These are phyloP conservation scores for Muscina levida DNA, from an alignment of 2,888 invertebrate species.

Conservation along the genomic window DNA sequence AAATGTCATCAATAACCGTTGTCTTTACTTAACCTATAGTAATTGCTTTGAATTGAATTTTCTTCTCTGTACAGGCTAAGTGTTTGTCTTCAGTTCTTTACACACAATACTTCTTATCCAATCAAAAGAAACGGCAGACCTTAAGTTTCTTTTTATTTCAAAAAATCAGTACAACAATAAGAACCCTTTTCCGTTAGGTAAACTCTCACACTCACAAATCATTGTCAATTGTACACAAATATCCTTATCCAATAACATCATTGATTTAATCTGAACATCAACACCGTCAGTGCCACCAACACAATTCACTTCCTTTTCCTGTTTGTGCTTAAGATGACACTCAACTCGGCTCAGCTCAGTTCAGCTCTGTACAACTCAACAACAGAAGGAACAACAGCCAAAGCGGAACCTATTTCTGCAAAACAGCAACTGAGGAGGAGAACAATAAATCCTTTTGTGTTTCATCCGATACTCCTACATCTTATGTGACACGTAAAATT, in stretches of 20 bases:
- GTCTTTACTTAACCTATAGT: too few relatives aligned
- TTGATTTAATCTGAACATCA: slow-evolving; percentile 13
- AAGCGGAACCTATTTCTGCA: slow-evolving; percentile 50
- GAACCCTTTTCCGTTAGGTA: neutral
- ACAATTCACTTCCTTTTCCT: slow-evolving; percentile 62
- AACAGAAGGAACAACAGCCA: slow-evolving; percentile 39
- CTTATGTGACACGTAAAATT: slow-evolving; percentile 1
- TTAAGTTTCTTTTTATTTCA: too few relatives aligned
- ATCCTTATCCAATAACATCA: slow-evolving; percentile 28
- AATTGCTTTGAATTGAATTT: too few relatives aligned
- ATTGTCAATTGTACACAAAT: neutral
- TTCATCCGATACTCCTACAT: slow-evolving; percentile 51
- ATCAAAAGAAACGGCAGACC: too few relatives aligned
- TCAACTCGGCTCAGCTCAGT: slow-evolving; percentile 32
- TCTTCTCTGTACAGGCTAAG: too few relatives aligned
- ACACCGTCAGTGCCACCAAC: slow-evolving; percentile 46
- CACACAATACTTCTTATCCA: too few relatives aligned
- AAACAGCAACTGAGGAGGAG: slow-evolving; percentile 4
- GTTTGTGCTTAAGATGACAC: slow-evolving; percentile 50
- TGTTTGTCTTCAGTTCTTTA: too few relatives aligned
- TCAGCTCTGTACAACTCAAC: too few relatives aligned
- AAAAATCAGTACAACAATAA: too few relatives aligned
- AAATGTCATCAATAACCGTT: too few relatives aligned
- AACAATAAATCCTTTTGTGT: slow-evolving; percentile 60
- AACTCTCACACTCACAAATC: slow-evolving; percentile 4